A percentile compares a stretch with the other conserved stretches of the same genome.
phyloP scores from a whole-genome alignment of 2,113 vertebrate genomes.

The Chaetops frenatus region DNA sequence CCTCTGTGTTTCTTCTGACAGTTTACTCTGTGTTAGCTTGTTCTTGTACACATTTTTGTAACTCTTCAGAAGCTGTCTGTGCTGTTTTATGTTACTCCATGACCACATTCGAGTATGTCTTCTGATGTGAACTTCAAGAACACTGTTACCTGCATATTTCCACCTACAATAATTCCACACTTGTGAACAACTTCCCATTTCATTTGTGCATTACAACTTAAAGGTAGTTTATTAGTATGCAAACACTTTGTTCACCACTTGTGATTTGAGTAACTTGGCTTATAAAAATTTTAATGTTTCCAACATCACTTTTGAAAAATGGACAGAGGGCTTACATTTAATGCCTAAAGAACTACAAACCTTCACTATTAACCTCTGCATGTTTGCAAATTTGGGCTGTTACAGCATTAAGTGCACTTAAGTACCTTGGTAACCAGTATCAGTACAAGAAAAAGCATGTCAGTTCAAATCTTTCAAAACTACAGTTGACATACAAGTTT shows the following conservation, averaged over 20 bases:
- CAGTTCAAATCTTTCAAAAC: background rate
- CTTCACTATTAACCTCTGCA: background rate
- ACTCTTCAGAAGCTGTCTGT: slow-evolving; percentile 79
- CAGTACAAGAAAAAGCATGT: background rate
- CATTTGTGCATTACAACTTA: background rate
- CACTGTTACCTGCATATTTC: slow-evolving; percentile 82
- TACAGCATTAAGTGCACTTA: background rate
- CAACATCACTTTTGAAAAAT: background rate
- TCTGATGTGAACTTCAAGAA: slow-evolving; percentile 86
- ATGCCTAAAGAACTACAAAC: background rate
- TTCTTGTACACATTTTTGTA: slow-evolving; percentile 83
- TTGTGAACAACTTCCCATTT: background rate
- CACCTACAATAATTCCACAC: slow-evolving; percentile 79
- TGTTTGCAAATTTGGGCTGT: background rate
- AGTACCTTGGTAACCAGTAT: background rate
- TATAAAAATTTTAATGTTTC: background rate
- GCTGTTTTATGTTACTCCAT: slow-evolving; percentile 82
- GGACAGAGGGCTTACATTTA: background rate
- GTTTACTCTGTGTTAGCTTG: slow-evolving; percentile 83
- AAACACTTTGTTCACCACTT: background rate
- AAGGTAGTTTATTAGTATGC: background rate
- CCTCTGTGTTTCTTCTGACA: slow-evolving; percentile 75
- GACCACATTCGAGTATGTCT: slow-evolving; percentile 82
- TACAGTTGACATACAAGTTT: background rate
- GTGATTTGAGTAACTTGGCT: background rate